These are phyloP conservation scores for Drusus annulatus DNA, from an alignment of 1,140 invertebrate species.

Conservation along the genomic window DNA sequence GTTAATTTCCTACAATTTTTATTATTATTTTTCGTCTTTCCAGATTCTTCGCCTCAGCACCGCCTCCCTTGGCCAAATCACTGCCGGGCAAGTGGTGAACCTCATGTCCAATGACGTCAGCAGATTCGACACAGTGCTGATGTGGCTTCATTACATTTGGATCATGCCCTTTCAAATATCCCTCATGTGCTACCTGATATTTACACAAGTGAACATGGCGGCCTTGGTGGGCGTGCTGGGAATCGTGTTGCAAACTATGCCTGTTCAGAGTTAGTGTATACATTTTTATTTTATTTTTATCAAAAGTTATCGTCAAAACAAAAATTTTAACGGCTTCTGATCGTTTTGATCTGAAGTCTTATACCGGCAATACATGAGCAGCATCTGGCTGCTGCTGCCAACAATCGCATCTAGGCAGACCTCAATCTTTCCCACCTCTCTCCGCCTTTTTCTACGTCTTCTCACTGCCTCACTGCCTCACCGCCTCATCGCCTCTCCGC, in stretches of 20 bases:
- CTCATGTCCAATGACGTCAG: conserved; percentile 87
- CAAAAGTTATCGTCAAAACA: no score
- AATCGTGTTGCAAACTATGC: conserved; percentile 77
- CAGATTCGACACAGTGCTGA: conserved; percentile 77
- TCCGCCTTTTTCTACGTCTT: no score
- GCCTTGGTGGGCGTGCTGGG: conserved; percentile 80
- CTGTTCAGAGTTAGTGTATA: conserved; percentile 74
- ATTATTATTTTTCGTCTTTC: not conserved
- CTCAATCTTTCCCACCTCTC: no score
- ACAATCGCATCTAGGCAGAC: no score
- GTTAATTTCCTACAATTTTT: no score
- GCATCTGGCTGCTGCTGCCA: no score
- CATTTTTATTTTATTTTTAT: no score
- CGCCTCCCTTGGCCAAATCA: conserved; percentile 80
- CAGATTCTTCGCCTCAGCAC: conserved; percentile 77
- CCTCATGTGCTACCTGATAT: conserved; percentile 81
- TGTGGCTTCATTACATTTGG: conserved; percentile 80
- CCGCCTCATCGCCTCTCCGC: no score
- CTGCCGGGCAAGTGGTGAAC: conserved; percentile 88
- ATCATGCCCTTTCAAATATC: conserved; percentile 81
- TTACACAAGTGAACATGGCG: conserved; percentile 79
- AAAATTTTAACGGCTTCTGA: no score
- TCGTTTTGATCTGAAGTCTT: no score
- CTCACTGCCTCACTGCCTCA: no score
- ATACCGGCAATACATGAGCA: no score